Evolutionary conservation across 2,797 vertebrate species (phyloP), one percentile per base, ranked within the genome.

Genomic region (Discoglossus pictus): DNA sequence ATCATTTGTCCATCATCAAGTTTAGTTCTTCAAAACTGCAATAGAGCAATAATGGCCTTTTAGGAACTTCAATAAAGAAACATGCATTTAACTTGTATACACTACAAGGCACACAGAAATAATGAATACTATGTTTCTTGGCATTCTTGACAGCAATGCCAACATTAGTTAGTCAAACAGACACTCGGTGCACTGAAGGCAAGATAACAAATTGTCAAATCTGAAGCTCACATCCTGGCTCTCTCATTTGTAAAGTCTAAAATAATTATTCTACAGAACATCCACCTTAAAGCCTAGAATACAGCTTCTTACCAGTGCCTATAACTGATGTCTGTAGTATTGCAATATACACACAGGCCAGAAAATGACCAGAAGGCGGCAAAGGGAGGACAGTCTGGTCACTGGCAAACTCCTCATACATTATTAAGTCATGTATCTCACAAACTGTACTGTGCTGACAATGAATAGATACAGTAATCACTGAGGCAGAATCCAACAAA

Each of bases 401-500:
- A 35, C 17, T 12, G 44, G 15, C 38, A 15, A 42, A 50, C 39
- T 16, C 48, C 31, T 46, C 23, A 64, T 43, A 52, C 27, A 51
- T 48, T 61, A 61, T 35, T 35, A 44, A 62, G 46, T 62, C 35
- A n/a, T 25, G 46, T 7, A 50, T 17, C 36, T 25, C 35, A 39
- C 16, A 15, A 13, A 16, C 12, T 17, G 5, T 43, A 44, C 18
- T 17, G 24, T 34, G 38, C 24, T 43, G 44, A 52, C 39, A 52
- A 68, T 39, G 16, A 27, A n/a, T 47, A 47, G 15, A 18, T 27
- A 35, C 5, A 47, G 43, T 44, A 39, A 40, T 48, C 42, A 48
- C 42, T 35, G 52, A 27, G 46, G 35, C 21, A 24, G 12, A 47
- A 40, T 52, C 39, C 46, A 52, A 34, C 27, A 54, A 35, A 67